Evolutionary conservation across 2,113 vertebrate genomes (phyloP).

Genomic region (Pachyramphus minor): DNA sequence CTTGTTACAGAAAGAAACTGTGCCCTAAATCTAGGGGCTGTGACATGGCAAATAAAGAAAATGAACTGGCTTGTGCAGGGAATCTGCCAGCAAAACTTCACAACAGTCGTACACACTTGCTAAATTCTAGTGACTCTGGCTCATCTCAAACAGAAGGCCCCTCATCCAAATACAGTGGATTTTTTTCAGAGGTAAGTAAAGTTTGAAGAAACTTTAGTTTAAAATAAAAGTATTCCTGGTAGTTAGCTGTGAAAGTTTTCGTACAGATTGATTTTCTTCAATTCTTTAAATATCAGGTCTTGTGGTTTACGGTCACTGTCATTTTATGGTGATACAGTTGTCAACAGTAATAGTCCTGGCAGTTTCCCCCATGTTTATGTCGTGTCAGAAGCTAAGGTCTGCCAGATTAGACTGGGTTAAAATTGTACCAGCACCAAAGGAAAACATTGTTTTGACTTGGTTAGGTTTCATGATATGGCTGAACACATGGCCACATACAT

Average conservation of each 20-base stretch:
- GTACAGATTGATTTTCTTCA: neutral
- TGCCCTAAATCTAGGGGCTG: slow-evolving; percentile 70
- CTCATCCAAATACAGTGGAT: slow-evolving; percentile 84
- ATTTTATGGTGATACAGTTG: neutral
- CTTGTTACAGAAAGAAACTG: slow-evolving; percentile 72
- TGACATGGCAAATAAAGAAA: slow-evolving; percentile 90
- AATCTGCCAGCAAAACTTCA: slow-evolving; percentile 80
- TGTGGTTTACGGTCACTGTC: neutral
- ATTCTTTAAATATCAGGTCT: neutral
- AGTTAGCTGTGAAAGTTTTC: neutral
- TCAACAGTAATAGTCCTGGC: neutral
- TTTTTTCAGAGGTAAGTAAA: slow-evolving; percentile 86
- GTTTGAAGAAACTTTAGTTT: neutral
- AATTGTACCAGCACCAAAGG: neutral
- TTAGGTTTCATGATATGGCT: neutral
- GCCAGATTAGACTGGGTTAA: neutral
- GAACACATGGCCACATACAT: accelerated
- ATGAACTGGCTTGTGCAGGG: slow-evolving; percentile 86
- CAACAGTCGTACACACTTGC: slow-evolving; percentile 72
- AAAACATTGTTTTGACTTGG: neutral
- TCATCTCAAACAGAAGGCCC: slow-evolving; percentile 78
- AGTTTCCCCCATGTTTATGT: neutral
- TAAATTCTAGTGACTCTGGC: slow-evolving; percentile 81
- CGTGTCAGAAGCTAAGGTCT: neutral
- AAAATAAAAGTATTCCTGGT: neutral